phyloP scores from a whole-genome alignment of 2,797 vertebrate species.

The Enteromius anoplus region DNA sequence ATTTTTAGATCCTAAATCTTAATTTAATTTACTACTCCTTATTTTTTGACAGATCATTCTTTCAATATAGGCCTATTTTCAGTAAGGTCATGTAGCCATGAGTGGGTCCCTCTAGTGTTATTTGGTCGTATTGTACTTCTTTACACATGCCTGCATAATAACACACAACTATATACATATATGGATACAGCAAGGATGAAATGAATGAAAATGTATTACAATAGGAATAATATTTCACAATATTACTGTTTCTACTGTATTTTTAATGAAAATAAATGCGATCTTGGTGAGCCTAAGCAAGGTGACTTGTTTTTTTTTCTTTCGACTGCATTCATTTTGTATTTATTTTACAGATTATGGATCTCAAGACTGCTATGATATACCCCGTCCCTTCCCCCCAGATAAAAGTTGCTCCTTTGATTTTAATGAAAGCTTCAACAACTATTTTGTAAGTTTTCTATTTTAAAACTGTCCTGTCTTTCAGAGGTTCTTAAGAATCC shows the following conservation, averaged over 20 bases:
- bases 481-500: neutral
- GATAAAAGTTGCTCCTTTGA: slow-evolving; percentile 93
- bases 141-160: neutral
- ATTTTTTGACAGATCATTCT: neutral
- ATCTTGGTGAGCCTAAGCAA: neutral
- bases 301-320: neutral
- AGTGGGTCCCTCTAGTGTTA: slow-evolving; percentile 69
- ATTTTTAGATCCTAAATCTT: neutral
- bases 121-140: slow-evolving; percentile 9
- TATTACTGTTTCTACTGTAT: neutral
- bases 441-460: slow-evolving; percentile 90
- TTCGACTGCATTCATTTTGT: slow-evolving; percentile 24
- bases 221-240: neutral
- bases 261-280: neutral
- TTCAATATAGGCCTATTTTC: neutral
- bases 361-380: slow-evolving; percentile 98
- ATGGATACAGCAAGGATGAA: neutral
- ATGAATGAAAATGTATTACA: neutral
- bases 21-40: neutral
- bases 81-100: slow-evolving; percentile 18
- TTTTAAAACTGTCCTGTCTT: neutral
- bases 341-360: slow-evolving; percentile 84
- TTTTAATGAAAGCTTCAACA: slow-evolving; percentile 91
- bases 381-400: slow-evolving; percentile 91
- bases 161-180: neutral